Conservation (phyloP, 2,888 invertebrate genomes). For the Lacanobia oleracea region DNA sequence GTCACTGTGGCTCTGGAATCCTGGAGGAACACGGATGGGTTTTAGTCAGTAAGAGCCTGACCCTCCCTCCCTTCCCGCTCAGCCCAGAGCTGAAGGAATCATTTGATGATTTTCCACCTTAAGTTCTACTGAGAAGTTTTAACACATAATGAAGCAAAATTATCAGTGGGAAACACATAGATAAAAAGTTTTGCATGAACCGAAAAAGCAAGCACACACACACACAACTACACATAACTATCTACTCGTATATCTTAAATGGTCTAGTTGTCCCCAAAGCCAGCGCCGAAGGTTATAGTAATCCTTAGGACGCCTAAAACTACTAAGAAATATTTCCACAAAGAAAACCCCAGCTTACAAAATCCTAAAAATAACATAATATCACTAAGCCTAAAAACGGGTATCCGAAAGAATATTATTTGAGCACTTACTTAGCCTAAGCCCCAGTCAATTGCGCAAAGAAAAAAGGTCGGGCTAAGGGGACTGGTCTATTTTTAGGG, state of each 20-base stretch:
- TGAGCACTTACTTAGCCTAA: slow-evolving; percentile 25
- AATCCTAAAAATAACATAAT: slow-evolving; percentile 44
- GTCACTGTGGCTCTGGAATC: too few species aligned
- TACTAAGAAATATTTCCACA: slow-evolving; percentile 18
- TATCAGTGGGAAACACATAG: too few species aligned
- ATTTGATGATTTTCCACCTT: too few species aligned
- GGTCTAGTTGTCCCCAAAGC: background rate
- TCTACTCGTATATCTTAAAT: background rate
- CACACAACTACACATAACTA: too few species aligned
- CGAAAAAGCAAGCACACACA: background rate
- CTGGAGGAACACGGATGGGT: too few species aligned
- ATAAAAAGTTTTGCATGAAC: background rate
- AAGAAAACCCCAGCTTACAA: slow-evolving; percentile 35
- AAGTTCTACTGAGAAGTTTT: too few species aligned
- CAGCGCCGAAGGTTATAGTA: slow-evolving; percentile 15
- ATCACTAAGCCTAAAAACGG: slow-evolving; percentile 41
- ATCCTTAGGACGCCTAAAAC: slow-evolving; percentile 17
- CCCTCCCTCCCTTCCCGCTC: too few species aligned
- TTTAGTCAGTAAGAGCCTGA: too few species aligned
- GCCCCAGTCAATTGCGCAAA: slow-evolving; percentile 28
- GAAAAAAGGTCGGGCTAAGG: slow-evolving; percentile 30
- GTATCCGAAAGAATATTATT: slow-evolving; percentile 44
- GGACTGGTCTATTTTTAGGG: slow-evolving; percentile 20
- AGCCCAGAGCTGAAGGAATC: too few species aligned
- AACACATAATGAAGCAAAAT: too few species aligned